A percentile compares a stretch with the other conserved stretches of the same genome.
phyloP scores from a whole-genome alignment of 2,797 vertebrate genomes.

The Luscinia megarhynchos region DNA sequence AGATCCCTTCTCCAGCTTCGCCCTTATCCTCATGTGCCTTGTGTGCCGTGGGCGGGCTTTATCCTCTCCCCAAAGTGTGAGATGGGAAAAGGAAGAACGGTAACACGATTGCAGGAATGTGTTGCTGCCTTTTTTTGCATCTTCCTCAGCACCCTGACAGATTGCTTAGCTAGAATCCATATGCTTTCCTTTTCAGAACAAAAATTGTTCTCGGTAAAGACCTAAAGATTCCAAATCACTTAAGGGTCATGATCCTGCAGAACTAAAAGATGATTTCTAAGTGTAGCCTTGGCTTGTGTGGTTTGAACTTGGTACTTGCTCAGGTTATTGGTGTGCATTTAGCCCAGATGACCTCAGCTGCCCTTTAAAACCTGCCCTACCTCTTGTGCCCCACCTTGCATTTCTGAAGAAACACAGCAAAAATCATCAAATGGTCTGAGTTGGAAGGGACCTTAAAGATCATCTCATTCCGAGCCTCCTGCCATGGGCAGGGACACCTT shows the following conservation, averaged over 20 bases:
- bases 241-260: background rate
- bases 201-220: background rate
- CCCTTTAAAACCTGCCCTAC: background rate
- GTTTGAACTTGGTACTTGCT: background rate
- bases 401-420: background rate
- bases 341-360: background rate
- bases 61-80: conserved; percentile 40
- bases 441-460: background rate
- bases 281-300: background rate
- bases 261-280: background rate
- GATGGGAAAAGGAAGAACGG: conserved; percentile 31
- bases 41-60: background rate
- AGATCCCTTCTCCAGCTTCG: background rate
- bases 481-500: background rate
- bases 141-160: background rate
- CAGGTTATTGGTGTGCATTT: background rate
- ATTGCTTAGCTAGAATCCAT: conserved; percentile 28
- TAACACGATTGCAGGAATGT: conserved; percentile 5
- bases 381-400: background rate
- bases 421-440: background rate
- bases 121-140: conserved; percentile 44
- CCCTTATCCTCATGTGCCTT: conserved; percentile 42
- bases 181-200: conserved; percentile 16
- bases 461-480: background rate
- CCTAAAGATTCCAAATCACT: background rate